A percentile compares a stretch with the other conserved stretches of the same genome.
Conservation (phyloP, 2,113 vertebrate species). For the Talpa occidentalis region DNA sequence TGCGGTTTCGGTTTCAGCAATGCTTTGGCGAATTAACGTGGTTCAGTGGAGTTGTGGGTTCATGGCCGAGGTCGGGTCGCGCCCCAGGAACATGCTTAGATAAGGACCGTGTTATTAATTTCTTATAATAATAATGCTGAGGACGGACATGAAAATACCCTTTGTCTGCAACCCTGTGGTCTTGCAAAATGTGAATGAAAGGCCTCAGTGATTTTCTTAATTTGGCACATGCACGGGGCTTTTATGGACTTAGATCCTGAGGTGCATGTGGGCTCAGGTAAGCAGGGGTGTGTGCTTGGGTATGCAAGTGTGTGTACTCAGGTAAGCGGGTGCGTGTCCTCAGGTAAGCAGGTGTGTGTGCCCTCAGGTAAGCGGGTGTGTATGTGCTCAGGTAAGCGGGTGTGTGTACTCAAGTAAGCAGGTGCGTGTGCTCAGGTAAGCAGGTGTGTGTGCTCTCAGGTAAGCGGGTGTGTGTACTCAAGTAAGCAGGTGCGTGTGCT, state of each 20-base stretch:
- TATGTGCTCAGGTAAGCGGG: too few relatives aligned
- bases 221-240: not conserved
- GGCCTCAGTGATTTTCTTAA: not conserved
- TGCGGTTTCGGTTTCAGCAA: conserved; percentile 57
- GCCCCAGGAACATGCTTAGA: conserved; percentile 68
- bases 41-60: conserved; percentile 60
- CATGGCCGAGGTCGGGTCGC: conserved; percentile 58
- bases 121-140: conserved; percentile 69
- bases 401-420: too few relatives aligned
- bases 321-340: too few relatives aligned
- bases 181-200: not conserved
- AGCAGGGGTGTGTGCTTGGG: too few relatives aligned
- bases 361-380: too few relatives aligned
- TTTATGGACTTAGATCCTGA: rapidly evolving
- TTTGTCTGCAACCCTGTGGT: not conserved
- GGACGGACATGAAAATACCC: conserved; percentile 72
- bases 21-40: conserved; percentile 47
- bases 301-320: too few relatives aligned
- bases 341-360: too few relatives aligned
- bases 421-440: too few relatives aligned
- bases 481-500: too few relatives aligned
- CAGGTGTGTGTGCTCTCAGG: too few relatives aligned
- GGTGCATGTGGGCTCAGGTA: rapidly evolving
- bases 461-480: too few relatives aligned
- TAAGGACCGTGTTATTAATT: conserved; percentile 70